phyloP scores from a whole-genome alignment of 2,888 invertebrate species.

The Scaeva pyrastri region DNA sequence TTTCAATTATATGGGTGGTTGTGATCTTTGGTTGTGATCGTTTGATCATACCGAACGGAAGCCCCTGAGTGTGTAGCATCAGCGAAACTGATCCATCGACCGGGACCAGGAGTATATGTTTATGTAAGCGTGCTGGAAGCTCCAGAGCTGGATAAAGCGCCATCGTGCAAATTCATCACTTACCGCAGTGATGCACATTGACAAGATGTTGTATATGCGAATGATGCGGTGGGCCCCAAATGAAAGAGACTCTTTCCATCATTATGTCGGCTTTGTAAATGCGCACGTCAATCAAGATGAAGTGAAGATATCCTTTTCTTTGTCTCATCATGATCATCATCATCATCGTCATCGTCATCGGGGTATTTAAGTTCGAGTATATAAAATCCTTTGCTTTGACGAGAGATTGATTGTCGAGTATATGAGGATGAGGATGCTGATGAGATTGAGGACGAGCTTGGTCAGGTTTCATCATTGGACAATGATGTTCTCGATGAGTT shows the following conservation, averaged over 20 bases:
- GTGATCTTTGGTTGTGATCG: conserved; percentile 51
- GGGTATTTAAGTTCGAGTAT: conserved; percentile 47
- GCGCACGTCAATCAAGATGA: conserved; percentile 84
- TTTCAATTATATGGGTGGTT: conserved; percentile 65
- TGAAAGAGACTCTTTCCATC: conserved; percentile 80
- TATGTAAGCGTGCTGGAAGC: conserved; percentile 64
- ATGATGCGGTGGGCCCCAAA: conserved; percentile 26
- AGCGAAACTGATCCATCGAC: background rate
- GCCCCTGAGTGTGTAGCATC: conserved; percentile 6
- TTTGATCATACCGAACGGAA: conserved; percentile 68
- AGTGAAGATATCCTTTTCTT: conserved; percentile 80
- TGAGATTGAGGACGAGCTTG: background rate
- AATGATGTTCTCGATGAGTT: conserved; percentile 67
- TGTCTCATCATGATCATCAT: conserved; percentile 42
- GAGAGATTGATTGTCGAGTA: conserved; percentile 44
- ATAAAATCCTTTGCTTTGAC: conserved; percentile 56
- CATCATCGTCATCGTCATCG: conserved; percentile 35
- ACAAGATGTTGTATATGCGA: conserved; percentile 50
- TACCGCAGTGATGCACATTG: conserved; percentile 73
- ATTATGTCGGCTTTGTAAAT: conserved; percentile 84
- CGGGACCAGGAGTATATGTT: background rate
- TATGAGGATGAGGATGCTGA: conserved; percentile 21
- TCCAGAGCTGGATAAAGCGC: conserved; percentile 74
- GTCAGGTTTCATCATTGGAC: background rate
- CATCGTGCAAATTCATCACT: conserved; percentile 77